Evolutionary conservation across 2,797 vertebrate genomes (phyloP), one percentile per base, ranked within the genome.

Genomic region (Neoniphon sammara): DNA sequence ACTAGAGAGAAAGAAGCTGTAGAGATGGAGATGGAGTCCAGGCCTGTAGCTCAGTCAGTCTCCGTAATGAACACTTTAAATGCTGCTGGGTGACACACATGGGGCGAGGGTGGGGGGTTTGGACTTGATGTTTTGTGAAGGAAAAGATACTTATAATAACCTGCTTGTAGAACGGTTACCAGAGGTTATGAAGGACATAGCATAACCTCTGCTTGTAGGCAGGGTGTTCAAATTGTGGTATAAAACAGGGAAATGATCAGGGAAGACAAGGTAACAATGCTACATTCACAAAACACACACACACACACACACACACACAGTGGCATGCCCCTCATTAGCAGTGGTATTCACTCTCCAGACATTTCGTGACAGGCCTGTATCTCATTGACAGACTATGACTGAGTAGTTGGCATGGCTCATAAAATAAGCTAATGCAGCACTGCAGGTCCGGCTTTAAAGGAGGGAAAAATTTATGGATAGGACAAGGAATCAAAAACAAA

Each of bases 31-130:
- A 90, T 23, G 67, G 60, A 89, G 86, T 88, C 87, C 90, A 93
- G 90, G 75, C 88, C 79, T 20, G 76, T 7, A 85, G 66, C 54
- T 39, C 49, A 86, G 78, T 78, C 78, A 66, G 62, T 63, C 78
- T 75, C 78, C 34, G 78, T 86, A 85, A 90, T 85, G 87, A 85
- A 68, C 76, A 78, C 82, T 85, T 90, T 31, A 78, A 86, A 81
- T 56, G 77, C 72, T 75, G 82, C 36, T 77, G 58, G 47, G 66
- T 83, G 88, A 90, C 59, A 86, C 67, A 42, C 47, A 18, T 34
- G 58, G 31, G 56, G 18, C 61, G 70, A 56, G 58, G 46, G 66
- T 50, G 64, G 7, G 39, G 21, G 12, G 60, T 42, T 68, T 78
- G 66, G 58, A 78, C 76, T 66, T 39, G 30, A n/a, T 44, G n/a